Percentiles rank a stretch among this genome's conserved stretches.
Evolutionary conservation across 2,888 invertebrate species (phyloP).

Genomic region (Orthonevra nobilis): DNA sequence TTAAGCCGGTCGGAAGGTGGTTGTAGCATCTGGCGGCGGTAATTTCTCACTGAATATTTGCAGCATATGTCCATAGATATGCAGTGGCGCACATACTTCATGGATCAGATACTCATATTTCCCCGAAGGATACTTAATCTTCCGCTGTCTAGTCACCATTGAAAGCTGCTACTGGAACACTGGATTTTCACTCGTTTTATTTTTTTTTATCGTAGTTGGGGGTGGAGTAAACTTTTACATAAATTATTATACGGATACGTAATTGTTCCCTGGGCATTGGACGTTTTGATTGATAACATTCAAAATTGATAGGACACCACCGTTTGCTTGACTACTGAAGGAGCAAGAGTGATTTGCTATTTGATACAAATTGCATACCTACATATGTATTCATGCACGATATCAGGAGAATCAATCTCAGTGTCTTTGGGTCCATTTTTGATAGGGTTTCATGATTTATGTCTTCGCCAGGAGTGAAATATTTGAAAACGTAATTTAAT

Average conservation of each 20-base stretch:
- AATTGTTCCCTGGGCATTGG: constrained; percentile 52
- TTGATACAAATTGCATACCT: too few species aligned
- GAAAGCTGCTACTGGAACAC: constrained; percentile 6
- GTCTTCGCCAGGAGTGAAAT: too few species aligned
- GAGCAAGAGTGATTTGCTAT: not conserved
- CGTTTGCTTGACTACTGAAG: not conserved
- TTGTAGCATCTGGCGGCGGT: constrained; percentile 47
- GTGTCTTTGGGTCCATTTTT: too few species aligned
- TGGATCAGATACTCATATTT: constrained; percentile 65
- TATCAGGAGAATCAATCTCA: too few species aligned
- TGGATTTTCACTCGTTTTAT: constrained; percentile 38
- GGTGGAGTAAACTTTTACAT: constrained; percentile 42
- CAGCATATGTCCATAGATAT: constrained; percentile 11
- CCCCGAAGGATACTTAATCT: constrained; percentile 66
- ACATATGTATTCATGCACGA: too few species aligned
- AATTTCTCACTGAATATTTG: constrained; percentile 35
- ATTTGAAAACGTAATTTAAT: too few species aligned
- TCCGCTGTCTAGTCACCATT: constrained; percentile 56
- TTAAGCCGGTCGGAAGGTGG: constrained; percentile 21
- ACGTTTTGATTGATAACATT: constrained; percentile 64
- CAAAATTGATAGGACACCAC: constrained; percentile 35
- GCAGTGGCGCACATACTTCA: constrained; percentile 20
- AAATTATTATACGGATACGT: constrained; percentile 56
- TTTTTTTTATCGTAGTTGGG: constrained; percentile 4
- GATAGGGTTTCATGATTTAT: too few species aligned